These are phyloP conservation scores for Parnassius smintheus DNA, from an alignment of 2,888 invertebrate genomes.

Conservation along the genomic window DNA sequence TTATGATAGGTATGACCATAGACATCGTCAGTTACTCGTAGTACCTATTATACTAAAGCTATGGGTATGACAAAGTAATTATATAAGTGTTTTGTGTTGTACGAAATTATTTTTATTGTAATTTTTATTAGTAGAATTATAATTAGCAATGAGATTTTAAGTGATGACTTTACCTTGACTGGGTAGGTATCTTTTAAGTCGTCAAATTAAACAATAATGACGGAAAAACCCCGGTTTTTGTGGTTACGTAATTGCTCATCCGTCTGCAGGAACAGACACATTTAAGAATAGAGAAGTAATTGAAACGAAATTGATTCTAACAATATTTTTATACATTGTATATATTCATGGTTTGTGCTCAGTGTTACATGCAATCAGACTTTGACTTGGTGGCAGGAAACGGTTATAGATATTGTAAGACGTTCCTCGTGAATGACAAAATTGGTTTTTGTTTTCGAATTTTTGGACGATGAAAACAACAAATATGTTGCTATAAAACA, in stretches of 20 bases:
- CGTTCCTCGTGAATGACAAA: background rate
- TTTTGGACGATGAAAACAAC: constrained; percentile 1
- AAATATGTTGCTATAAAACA: background rate
- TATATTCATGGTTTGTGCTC: too few species aligned
- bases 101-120: background rate
- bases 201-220: constrained; percentile 4
- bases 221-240: constrained; percentile 1
- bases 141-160: background rate
- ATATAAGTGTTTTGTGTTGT: too few species aligned
- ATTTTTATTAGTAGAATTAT: background rate
- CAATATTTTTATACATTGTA: too few species aligned
- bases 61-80: too few species aligned
- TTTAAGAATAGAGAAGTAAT: too few species aligned
- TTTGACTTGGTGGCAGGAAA: constrained; percentile 4
- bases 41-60: too few species aligned
- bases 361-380: background rate
- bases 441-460: constrained; percentile 13
- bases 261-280: background rate
- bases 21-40: too few species aligned
- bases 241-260: background rate
- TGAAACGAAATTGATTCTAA: too few species aligned
- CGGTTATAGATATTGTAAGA: background rate
- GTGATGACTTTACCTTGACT: background rate
- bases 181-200: background rate
- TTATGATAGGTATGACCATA: too few species aligned